A percentile compares a stretch with the other conserved stretches of the same genome.
Evolutionary conservation across 1,140 invertebrate genomes (phyloP).

Genomic region (Bombus huntii): DNA sequence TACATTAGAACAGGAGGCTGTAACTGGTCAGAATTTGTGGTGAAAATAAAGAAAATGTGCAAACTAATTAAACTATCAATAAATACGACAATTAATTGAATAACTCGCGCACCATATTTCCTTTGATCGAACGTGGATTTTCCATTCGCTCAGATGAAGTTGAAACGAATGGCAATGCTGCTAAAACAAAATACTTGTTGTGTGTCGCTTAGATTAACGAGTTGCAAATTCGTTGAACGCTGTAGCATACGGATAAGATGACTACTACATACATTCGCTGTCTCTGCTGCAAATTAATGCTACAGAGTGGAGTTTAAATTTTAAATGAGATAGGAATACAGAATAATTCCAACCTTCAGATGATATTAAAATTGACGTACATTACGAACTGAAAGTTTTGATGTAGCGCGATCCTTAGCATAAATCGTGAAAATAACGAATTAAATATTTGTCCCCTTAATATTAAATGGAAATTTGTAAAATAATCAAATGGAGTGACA

Average conservation of each 20-base stretch:
- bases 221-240: background rate
- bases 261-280: background rate
- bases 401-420: background rate
- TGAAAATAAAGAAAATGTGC: no score
- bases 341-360: background rate
- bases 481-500: no score
- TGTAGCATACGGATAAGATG: background rate
- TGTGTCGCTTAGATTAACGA: background rate
- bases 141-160: background rate
- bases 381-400: background rate
- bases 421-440: background rate
- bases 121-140: background rate
- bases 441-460: background rate
- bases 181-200: background rate
- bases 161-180: background rate
- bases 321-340: background rate
- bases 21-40: no score
- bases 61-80: background rate
- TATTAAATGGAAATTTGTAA: no score
- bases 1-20: no score
- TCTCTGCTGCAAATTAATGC: background rate
- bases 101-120: background rate
- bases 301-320: background rate
- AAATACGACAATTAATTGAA: background rate
- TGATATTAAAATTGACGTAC: background rate